Base-by-base conservation (phyloP, 1,140 invertebrate species). In the Tetraneura akinire region DNA sequence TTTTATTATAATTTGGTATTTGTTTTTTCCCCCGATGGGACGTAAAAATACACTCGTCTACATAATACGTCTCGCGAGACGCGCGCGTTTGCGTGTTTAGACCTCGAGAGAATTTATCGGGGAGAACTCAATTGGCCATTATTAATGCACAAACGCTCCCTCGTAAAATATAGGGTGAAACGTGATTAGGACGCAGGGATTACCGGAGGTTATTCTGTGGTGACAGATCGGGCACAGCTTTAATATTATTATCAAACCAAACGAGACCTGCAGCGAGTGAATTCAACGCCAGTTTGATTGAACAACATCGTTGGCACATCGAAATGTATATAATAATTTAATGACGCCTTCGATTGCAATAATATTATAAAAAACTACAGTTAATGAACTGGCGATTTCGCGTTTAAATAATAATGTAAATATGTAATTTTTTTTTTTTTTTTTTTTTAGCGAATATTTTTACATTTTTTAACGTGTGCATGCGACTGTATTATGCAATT, bases 51-150 rank as follows among this genome's bases (percentile, higher is more conserved):
- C 45, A 70, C 42, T 16, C 66, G 53, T 14, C 57, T 32, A 23
- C n/a, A n/a, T 49, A 51, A 47, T 49, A 45, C 49, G 68, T 71
- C 47, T 47, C 66, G 2, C 6, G 66, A 68, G 64, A 68, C 37
- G 21, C n/a, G 37, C 13, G 21, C 23, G 64, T 21, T 5, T 21
- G 6, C 21, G 21, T 21, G 64, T 23, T 45, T 68, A 45, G 18
- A 11, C n/a, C n/a, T 23, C 32, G 37, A 66, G 64, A 66, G 64
- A 66, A 45, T 45, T 29, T 29, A 5, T 6, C 0, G 64, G 66
- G 37, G 66, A 68, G 37, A 68, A 68, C 66, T 68, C 66, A 47
- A 68, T 68, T 68, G 66, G 66, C 66, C 42, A 68, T 47, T 68
- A 68, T 68, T 68, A 68, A 47, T 68, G 45, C 11, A 57, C 53